phyloP scores from a whole-genome alignment of 2,797 vertebrate genomes.

The Sphaeramia orbicularis region DNA sequence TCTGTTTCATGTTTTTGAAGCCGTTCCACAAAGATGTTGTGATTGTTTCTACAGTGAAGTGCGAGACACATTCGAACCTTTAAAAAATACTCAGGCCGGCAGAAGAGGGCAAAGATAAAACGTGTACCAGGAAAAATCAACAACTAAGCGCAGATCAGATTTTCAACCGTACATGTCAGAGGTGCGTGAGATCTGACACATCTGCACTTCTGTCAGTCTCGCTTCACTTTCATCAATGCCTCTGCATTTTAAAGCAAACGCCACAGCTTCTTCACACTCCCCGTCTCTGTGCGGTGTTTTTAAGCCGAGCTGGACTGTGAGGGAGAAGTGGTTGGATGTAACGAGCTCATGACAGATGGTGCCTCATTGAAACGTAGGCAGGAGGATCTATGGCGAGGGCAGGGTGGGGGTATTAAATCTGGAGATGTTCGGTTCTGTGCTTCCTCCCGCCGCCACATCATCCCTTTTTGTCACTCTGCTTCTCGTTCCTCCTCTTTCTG shows the following conservation, averaged over 20 bases:
- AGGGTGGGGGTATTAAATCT: constrained; percentile 65
- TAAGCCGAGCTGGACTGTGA: constrained; percentile 26
- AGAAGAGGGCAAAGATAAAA: not conserved
- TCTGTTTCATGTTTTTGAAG: constrained; percentile 29
- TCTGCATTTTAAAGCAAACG: constrained; percentile 39
- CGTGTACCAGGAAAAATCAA: not conserved
- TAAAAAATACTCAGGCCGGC: not conserved
- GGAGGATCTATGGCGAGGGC: constrained; percentile 59
- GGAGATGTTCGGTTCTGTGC: constrained; percentile 49
- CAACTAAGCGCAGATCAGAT: constrained; percentile 19
- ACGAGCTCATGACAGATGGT: constrained; percentile 68
- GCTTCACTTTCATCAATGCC: constrained; percentile 24
- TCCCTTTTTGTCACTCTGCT: constrained; percentile 21
- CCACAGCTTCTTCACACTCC: not conserved
- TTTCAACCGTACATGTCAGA: constrained; percentile 14
- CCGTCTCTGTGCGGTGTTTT: constrained; percentile 9
- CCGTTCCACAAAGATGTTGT: not conserved
- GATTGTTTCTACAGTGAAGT: not conserved
- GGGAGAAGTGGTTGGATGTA: constrained; percentile 49
- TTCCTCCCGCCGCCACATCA: constrained; percentile 35
- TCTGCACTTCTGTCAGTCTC: constrained; percentile 12
- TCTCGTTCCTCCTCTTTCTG: constrained; percentile 30
- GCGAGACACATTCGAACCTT: constrained; percentile 5
- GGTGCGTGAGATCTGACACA: constrained; percentile 2
- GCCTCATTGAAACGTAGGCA: constrained; percentile 63